Base-by-base conservation (phyloP, 2,797 vertebrate genomes). In the Gallirallus australis region DNA sequence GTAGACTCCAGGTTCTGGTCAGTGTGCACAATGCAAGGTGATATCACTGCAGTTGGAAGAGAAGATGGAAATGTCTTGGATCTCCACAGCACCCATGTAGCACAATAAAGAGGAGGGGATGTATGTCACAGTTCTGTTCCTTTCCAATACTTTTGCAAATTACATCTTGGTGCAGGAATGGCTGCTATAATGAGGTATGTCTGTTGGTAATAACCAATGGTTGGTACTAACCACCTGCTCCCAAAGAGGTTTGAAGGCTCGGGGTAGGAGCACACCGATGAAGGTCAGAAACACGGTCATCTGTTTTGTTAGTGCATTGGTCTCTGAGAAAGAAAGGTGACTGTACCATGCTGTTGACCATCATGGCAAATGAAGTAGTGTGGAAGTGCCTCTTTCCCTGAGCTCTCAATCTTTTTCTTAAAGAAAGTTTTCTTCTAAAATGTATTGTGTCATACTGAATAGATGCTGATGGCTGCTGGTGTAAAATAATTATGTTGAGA, bases 401-500 rank as follows among this genome's bases (percentile, higher is more conserved):
- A 85, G 64, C 31, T 84, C 69, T 60, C 35, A 15, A 9, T 68
- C 31, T 45, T 66, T 64, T 48, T 39, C 25, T 71, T 71, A 24
- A 53, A 30, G 17, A 54, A 80, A 42, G 27, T 25, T 61, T 75
- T 81, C n/a, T 65, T 81, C 61, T 65, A 11, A 75, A 86, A n/a
- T 11, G 6, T 59, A 9, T 21, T 15, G 21, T 50, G n/a, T 60
- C 42, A 24, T 20, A 64, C 25, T 64, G n/a, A 87, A 91, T 72
- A 71, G 82, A 27, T 47, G 30, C 48, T 64, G 31, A 70, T 82
- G 79, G 11, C 24, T 89, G 8, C 64, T 68, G 61, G 33, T 92
- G 45, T 65, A 89, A 96, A 92, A 65, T 65, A 81, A 33, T 42
- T 45, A 47, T 53, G 61, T 59, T 48, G 68, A 63, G 85, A 37